A percentile compares a stretch with the other conserved stretches of the same genome.
Conservation (phyloP, 1,140 invertebrate species). For the Kradibia gibbosae region DNA sequence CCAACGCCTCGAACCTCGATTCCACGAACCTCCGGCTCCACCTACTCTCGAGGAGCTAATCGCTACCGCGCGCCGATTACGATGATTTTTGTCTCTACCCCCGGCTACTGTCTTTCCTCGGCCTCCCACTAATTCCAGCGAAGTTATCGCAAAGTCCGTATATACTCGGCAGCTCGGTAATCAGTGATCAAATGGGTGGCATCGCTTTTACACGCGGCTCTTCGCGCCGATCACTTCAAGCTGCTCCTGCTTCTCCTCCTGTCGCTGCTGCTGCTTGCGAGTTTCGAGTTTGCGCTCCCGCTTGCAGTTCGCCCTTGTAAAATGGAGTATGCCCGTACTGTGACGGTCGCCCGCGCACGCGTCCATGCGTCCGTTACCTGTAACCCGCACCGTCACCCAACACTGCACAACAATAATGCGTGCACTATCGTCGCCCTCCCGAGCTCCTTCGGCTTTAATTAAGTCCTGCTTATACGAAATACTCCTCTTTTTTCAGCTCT, state of each 20-base stretch:
- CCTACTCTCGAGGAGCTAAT: too few relatives aligned
- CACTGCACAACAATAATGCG: neutral
- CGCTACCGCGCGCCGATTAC: neutral
- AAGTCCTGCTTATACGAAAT: too few relatives aligned
- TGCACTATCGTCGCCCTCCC: neutral
- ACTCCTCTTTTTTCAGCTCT: too few relatives aligned
- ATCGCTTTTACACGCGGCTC: neutral
- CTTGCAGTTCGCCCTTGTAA: too few relatives aligned
- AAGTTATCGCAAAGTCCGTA: neutral
- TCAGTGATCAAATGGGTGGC: slow-evolving; percentile 30
- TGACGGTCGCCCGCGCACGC: neutral
- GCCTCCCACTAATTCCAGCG: neutral
- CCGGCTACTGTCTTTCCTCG: neutral
- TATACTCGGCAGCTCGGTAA: neutral
- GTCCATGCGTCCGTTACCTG: neutral
- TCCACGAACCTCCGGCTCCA: too few relatives aligned
- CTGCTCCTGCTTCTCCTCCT: neutral
- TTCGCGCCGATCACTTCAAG: slow-evolving; percentile 9
- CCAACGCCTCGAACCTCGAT: too few relatives aligned
- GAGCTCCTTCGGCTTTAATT: too few relatives aligned
- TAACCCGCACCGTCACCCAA: neutral
- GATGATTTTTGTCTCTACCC: neutral
- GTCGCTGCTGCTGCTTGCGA: too few relatives aligned
- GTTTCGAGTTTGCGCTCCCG: too few relatives aligned
- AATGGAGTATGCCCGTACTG: too few relatives aligned